phyloP scores from a whole-genome alignment of 1,140 invertebrate species.

The Drosophila ercepeae region DNA sequence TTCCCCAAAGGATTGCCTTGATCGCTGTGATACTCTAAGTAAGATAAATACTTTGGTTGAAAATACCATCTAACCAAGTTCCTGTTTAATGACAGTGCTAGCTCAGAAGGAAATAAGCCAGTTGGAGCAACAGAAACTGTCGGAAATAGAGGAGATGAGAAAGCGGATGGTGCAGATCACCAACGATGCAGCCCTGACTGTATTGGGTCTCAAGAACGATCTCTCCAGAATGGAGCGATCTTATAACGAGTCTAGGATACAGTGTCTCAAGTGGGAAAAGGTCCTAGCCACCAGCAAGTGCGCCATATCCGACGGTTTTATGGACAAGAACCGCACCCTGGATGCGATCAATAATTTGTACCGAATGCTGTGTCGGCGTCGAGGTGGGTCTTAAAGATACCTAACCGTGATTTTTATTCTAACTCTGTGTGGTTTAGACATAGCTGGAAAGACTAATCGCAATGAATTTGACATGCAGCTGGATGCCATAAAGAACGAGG shows the following conservation, averaged over 20 bases:
- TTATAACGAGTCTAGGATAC: constrained; percentile 57
- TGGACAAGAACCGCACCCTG: constrained; percentile 61
- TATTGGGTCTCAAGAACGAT: constrained; percentile 80
- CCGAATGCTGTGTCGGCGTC: constrained; percentile 53
- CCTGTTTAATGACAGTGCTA: constrained; percentile 47
- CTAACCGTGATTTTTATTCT: background rate
- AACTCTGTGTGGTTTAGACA: background rate
- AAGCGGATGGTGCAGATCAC: constrained; percentile 78
- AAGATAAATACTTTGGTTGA: background rate
- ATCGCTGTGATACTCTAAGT: constrained; percentile 72
- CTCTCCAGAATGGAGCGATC: constrained; percentile 63
- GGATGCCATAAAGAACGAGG: constrained; percentile 72
- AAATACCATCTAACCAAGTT: background rate
- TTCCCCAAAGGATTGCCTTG: constrained; percentile 73
- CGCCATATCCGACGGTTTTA: constrained; percentile 33
- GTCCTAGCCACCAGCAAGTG: constrained; percentile 68
- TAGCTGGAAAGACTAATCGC: background rate
- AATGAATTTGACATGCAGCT: constrained; percentile 46
- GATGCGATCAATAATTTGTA: constrained; percentile 65
- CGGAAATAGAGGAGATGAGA: constrained; percentile 78
- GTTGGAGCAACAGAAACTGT: constrained; percentile 66
- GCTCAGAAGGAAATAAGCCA: constrained; percentile 74
- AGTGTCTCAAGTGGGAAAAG: constrained; percentile 75
- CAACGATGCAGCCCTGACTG: constrained; percentile 71
- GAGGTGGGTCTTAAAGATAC: constrained; percentile 27